Percentiles rank a stretch among this genome's conserved stretches.
Evolutionary conservation across 2,797 vertebrate species (phyloP).

Genomic region (Mus minutoides): DNA sequence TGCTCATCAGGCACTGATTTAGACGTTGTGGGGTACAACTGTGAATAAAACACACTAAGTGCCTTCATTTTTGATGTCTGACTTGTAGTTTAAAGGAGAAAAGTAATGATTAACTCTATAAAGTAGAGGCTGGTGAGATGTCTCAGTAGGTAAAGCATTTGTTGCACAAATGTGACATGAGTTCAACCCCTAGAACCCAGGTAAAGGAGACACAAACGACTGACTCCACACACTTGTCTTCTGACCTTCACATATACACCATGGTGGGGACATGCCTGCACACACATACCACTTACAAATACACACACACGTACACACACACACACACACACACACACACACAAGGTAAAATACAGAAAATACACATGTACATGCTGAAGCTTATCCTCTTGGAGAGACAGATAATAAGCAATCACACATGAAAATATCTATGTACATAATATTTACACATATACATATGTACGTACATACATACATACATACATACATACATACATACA

Average conservation of each 20-base stretch:
- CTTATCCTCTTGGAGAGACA: neutral
- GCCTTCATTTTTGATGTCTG: neutral
- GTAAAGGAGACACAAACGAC: neutral
- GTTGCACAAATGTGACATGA: neutral
- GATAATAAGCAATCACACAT: neutral
- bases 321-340: neutral
- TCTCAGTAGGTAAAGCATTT: neutral
- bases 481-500: neutral
- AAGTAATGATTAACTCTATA: neutral
- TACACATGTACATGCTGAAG: neutral
- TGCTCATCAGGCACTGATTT: neutral
- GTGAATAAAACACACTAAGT: neutral
- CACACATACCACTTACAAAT: neutral
- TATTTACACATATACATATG: neutral
- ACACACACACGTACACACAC: neutral
- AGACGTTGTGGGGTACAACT: neutral
- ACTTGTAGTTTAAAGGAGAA: neutral
- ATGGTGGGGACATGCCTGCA: neutral
- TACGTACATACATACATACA: neutral
- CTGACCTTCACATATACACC: neutral
- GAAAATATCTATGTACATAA: neutral
- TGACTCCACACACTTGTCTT: neutral
- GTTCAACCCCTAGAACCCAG: neutral
- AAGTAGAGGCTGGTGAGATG: neutral
- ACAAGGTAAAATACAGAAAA: neutral